A percentile compares a stretch with the other conserved stretches of the same genome.
phyloP scores from a whole-genome alignment of 2,888 invertebrate species.

The Apotomis betuletana region DNA sequence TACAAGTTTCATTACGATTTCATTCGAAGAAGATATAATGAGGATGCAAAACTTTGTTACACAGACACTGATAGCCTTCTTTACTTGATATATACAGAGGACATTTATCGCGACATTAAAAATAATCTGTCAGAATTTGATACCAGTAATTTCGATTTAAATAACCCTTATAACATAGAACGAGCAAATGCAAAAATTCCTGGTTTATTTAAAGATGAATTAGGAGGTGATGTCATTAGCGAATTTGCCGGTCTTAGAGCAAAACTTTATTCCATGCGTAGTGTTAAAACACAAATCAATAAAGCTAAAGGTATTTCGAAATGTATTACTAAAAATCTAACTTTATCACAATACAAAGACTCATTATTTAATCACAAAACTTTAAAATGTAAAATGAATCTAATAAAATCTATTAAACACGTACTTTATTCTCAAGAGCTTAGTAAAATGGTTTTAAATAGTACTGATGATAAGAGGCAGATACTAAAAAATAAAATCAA shows the following conservation, averaged over 20 bases:
- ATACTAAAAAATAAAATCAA: no score
- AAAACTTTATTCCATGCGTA: not conserved
- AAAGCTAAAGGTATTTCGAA: not conserved
- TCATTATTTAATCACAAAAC: no score
- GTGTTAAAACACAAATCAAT: not conserved
- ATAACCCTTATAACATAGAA: not conserved
- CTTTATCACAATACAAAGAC: no score
- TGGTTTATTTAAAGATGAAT: not conserved
- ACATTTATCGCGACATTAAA: not conserved
- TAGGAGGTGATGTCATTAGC: not conserved
- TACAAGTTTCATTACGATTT: slow-evolving; percentile 27
- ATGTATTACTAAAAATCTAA: no score
- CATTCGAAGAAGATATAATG: slow-evolving; percentile 12
- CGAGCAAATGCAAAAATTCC: not conserved
- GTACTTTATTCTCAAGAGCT: no score
- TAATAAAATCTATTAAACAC: no score
- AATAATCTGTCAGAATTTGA: not conserved
- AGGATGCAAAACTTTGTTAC: slow-evolving; percentile 35
- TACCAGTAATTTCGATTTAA: not conserved
- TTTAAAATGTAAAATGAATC: no score
- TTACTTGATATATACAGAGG: slow-evolving; percentile 20
- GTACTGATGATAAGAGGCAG: no score
- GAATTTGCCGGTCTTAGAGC: not conserved
- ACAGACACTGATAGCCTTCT: slow-evolving; percentile 44
- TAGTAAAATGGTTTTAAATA: no score